These are phyloP conservation scores for Heliconius sara DNA, from an alignment of 2,888 invertebrate species.

Conservation along the genomic window DNA sequence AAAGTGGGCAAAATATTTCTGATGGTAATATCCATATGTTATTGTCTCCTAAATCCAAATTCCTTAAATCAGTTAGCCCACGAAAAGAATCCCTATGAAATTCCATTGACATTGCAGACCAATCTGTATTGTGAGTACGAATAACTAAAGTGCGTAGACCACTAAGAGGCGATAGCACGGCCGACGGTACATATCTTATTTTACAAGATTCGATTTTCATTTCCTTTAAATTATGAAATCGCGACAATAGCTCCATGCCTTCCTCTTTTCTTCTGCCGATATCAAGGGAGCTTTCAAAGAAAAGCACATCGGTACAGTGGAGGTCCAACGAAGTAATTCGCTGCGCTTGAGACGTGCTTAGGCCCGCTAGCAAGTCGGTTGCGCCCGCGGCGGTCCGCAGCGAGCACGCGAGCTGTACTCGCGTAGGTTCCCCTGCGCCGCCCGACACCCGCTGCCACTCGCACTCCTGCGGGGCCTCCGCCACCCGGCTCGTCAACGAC, in stretches of 20 bases:
- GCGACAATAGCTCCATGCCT: conserved; percentile 83
- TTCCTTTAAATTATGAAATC: conserved; percentile 86
- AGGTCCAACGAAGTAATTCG: conserved; percentile 87
- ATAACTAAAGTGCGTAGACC: conserved; percentile 87
- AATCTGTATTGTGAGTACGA: conserved; percentile 90
- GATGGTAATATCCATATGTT: conserved; percentile 90
- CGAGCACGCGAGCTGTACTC: conserved; percentile 86
- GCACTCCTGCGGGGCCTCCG: conserved; percentile 88
- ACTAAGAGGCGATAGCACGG: conserved; percentile 87
- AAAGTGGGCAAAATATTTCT: conserved; percentile 89
- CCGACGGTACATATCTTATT: conserved; percentile 88
- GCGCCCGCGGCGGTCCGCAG: conserved; percentile 87
- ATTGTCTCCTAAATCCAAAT: conserved; percentile 89
- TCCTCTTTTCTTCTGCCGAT: conserved; percentile 81
- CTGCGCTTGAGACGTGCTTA: conserved; percentile 87
- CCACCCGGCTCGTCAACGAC: conserved; percentile 80
- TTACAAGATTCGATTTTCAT: conserved; percentile 90
- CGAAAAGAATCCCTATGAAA: conserved; percentile 88
- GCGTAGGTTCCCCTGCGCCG: conserved; percentile 81
- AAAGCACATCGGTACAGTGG: conserved; percentile 89
- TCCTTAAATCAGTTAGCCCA: conserved; percentile 86
- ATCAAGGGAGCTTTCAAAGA: conserved; percentile 88
- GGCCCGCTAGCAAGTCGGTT: conserved; percentile 85
- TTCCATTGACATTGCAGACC: conserved; percentile 91
- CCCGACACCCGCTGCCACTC: conserved; percentile 86